Base-by-base conservation (phyloP, 2,888 invertebrate species). In the Selenia dentaria region DNA sequence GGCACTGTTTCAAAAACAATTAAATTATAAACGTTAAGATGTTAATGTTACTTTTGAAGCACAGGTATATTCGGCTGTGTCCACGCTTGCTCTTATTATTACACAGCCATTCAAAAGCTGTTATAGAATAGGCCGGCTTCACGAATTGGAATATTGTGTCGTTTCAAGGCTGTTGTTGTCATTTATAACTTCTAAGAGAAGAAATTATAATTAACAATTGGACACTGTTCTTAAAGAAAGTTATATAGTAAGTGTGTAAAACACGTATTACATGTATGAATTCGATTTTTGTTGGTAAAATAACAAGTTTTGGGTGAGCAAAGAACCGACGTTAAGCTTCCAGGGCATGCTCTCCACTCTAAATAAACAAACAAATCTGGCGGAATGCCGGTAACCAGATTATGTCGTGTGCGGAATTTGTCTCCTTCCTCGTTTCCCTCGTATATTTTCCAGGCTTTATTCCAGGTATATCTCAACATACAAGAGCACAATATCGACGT, bases 1-100 rank as follows among this genome's bases (percentile, higher is more conserved):
- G 98, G 98, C 52, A 98, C 98, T 98, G 33, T 24, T 24, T 34
- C 6, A n/a, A n/a, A n/a, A n/a, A n/a, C n/a, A 34, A 5, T 26
- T 16, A n/a, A 25, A 6, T 3, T 26, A 2, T 6, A 27, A 27
- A 18, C 4, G 18, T n/a, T n/a, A n/a, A n/a, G n/a, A n/a, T n/a
- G n/a, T n/a, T n/a, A n/a, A n/a, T n/a, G n/a, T n/a, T n/a, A n/a
- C n/a, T n/a, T n/a, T n/a, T n/a, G n/a, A n/a, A n/a, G n/a, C n/a
- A n/a, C n/a, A n/a, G n/a, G n/a, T n/a, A n/a, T n/a, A n/a, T n/a
- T n/a, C n/a, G n/a, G n/a, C n/a, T n/a, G n/a, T n/a, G n/a, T n/a
- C n/a, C n/a, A n/a, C n/a, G n/a, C n/a, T n/a, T n/a, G n/a, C n/a
- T n/a, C n/a, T n/a, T n/a, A n/a, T n/a, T n/a, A n/a, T n/a, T n/a